phyloP scores from a whole-genome alignment of 2,113 vertebrate species.

The Copsychus sechellarum region DNA sequence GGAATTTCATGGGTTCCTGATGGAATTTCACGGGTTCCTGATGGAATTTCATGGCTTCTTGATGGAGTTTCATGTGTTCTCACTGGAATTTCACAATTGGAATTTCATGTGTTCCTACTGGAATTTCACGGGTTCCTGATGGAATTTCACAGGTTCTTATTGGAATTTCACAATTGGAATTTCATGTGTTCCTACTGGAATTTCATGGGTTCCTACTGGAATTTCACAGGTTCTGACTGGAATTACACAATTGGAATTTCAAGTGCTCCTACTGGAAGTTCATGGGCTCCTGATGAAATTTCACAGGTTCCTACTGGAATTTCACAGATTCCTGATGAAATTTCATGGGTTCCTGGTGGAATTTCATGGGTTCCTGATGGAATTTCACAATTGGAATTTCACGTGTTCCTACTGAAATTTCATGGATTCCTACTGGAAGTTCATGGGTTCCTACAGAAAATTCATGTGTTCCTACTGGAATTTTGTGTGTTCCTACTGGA shows the following conservation, averaged over 20 bases:
- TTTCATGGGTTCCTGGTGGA: not conserved
- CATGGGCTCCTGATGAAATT: too few species aligned
- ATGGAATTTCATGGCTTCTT: fast-evolving
- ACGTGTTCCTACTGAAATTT: not conserved
- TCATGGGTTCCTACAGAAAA: fast-evolving
- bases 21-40: too few species aligned
- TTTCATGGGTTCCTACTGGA: fast-evolving
- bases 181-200: not conserved
- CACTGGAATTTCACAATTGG: too few species aligned
- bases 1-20: fast-evolving
- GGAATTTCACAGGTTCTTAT: not conserved
- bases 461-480: not conserved
- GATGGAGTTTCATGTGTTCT: not conserved
- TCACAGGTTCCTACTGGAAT: fast-evolving
- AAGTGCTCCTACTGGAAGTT: fast-evolving
- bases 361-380: fast-evolving
- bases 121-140: fast-evolving
- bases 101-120: fast-evolving
- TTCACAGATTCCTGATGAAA: fast-evolving
- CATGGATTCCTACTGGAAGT: not conserved
- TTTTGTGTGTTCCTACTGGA: fast-evolving
- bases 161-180: not conserved
- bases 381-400: fast-evolving
- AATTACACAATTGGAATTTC: not conserved
- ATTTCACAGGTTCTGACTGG: not conserved